Base-by-base conservation (phyloP, 2,888 invertebrate genomes). In the Merodon equestris region DNA sequence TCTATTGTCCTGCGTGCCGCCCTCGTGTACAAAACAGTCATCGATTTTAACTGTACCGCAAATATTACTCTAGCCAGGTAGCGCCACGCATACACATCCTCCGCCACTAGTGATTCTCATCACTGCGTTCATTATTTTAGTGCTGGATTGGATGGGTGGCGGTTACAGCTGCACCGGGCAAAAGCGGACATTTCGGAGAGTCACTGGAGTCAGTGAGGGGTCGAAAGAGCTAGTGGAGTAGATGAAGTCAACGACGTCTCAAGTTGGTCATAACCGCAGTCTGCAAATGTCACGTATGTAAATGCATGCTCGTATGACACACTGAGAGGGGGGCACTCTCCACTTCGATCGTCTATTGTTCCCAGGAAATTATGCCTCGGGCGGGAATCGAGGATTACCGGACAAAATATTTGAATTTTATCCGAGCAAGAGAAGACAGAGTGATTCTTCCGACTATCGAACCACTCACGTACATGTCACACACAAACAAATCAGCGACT, bases 211-310 rank as follows among this genome's bases (percentile, higher is more conserved):
- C n/a, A n/a, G n/a, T n/a, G 27, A 7, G 27, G 27, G 27, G 3
- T 27, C 7, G 27, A 27, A 7, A 34, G 34, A 19, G 53, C 9
- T n/a, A n/a, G n/a, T n/a, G n/a, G 14, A 47, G 18, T 45, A 15
- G 53, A 38, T 71, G 15, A 14, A 63, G 44, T 50, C 38, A 18
- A 10, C 27, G 40, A 40, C 54, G 58, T 66, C 73, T 73, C 66
- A 74, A 79, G 79, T 70, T 53, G 60, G 64, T 70, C 79, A 73
- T 53, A 79, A 64, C 73, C 64, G 58, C 63, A 60, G 54, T 64
- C 74, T 68, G 64, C 60, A 15, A 58, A 48, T 68, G 73, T 63
- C 77, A 68, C 73, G 36, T 19, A 67, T 57, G 63, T 50, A 68
- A 79, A 57, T 74, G 67, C 42, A 27, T 27, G 7, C 27, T 27